Conservation (phyloP, 2,797 vertebrate species). For the Arnoldichthys spilopterus region DNA sequence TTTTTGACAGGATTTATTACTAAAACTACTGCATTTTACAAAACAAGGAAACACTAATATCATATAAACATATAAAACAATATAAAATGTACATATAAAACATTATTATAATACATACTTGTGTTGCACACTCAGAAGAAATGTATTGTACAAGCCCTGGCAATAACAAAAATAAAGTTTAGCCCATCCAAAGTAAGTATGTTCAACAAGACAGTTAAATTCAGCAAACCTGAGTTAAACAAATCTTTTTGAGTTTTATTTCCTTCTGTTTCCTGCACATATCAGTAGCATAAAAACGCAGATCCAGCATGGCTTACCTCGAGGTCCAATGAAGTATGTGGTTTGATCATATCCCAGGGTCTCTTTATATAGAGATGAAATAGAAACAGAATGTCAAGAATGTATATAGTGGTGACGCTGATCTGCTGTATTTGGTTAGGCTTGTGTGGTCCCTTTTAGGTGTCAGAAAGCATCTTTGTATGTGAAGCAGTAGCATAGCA, state of each 20-base stretch:
- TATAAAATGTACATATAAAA: neutral
- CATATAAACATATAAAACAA: neutral
- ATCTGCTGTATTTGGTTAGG: constrained; percentile 49
- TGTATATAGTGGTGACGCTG: constrained; percentile 39
- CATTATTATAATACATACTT: constrained; percentile 15
- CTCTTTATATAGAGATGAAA: constrained; percentile 50
- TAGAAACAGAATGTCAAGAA: constrained; percentile 14
- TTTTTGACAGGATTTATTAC: too few relatives aligned
- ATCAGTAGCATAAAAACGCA: neutral
- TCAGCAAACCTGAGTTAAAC: neutral
- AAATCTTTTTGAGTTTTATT: neutral
- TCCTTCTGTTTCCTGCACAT: neutral
- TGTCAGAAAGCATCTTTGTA: constrained; percentile 23
- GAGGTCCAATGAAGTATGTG: constrained; percentile 33
- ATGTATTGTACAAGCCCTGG: constrained; percentile 34
- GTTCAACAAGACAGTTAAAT: neutral
- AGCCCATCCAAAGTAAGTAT: neutral
- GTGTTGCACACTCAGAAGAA: constrained; percentile 7
- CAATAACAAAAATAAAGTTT: constrained; percentile 5
- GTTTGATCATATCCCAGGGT: neutral
- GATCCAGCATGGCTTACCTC: constrained; percentile 42
- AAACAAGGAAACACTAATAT: too few relatives aligned
- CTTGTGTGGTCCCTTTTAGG: constrained; percentile 38
- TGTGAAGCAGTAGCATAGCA: constrained; percentile 4
- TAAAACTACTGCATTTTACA: too few relatives aligned